A percentile compares a stretch with the other conserved stretches of the same genome.
phyloP scores from a whole-genome alignment of 2,888 invertebrate genomes.

The Rapana venosa region DNA sequence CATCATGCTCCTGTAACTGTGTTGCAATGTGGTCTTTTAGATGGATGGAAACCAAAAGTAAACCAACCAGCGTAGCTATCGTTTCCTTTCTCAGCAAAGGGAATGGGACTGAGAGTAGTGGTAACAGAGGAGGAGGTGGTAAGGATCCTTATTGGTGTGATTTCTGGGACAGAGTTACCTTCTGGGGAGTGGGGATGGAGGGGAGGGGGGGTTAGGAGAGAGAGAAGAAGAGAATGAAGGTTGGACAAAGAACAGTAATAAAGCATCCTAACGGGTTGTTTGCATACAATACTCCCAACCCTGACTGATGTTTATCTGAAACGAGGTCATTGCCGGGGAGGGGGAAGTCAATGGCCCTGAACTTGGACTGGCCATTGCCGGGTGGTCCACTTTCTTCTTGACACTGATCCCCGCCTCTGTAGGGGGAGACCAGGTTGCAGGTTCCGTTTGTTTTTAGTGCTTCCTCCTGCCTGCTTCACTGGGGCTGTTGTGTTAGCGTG shows the following conservation, averaged over 20 bases:
- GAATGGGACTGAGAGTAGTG: neutral
- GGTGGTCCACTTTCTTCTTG: neutral
- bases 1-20: too few relatives aligned
- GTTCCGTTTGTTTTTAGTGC: constrained; percentile 31
- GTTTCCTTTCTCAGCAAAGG: neutral
- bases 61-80: neutral
- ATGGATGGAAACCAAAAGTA: too few relatives aligned
- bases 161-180: too few relatives aligned
- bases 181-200: neutral
- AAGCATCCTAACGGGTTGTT: neutral
- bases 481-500: neutral
- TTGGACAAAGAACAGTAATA: neutral
- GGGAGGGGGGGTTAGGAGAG: neutral
- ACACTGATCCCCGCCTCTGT: neutral
- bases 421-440: neutral
- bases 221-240: neutral
- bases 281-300: neutral
- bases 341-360: neutral
- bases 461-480: neutral
- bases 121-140: too few relatives aligned
- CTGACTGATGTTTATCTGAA: constrained; percentile 20
- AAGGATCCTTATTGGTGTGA: too few relatives aligned
- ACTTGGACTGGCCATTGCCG: neutral
- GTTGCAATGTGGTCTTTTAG: too few relatives aligned
- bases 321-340: neutral